phyloP scores from a whole-genome alignment of 2,113 vertebrate species.

The Pteronura brasiliensis region DNA sequence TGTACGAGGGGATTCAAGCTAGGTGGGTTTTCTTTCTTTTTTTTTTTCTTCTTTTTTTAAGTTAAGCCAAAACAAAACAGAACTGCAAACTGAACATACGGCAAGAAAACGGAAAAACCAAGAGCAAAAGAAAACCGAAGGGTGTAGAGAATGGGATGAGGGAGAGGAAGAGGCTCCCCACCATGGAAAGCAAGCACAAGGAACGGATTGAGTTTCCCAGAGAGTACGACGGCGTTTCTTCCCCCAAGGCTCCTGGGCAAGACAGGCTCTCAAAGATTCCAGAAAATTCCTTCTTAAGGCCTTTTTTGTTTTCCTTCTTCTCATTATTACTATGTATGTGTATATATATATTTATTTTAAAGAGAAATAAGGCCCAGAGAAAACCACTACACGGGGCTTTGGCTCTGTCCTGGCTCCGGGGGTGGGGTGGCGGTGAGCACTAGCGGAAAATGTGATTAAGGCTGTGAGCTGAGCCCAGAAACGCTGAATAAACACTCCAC shows the following conservation, averaged over 20 bases:
- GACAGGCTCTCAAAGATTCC: background rate
- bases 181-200: background rate
- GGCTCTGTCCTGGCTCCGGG: background rate
- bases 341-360: background rate
- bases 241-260: conserved; percentile 23
- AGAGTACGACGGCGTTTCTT: background rate
- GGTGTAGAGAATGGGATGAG: background rate
- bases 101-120: background rate
- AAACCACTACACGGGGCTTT: background rate
- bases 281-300: background rate
- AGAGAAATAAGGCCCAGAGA: background rate
- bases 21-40: background rate
- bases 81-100: conserved; percentile 68
- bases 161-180: background rate
- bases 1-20: conserved; percentile 55
- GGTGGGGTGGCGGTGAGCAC: background rate
- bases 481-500: background rate
- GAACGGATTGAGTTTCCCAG: background rate
- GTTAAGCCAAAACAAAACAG: conserved; percentile 66
- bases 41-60: background rate
- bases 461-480: background rate
- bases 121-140: conserved; percentile 35
- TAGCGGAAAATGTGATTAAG: background rate
- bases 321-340: background rate
- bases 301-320: background rate